Percentiles rank a stretch among this genome's conserved stretches.
phyloP scores from a whole-genome alignment of 2,888 invertebrate genomes.

The Sesia apiformis region DNA sequence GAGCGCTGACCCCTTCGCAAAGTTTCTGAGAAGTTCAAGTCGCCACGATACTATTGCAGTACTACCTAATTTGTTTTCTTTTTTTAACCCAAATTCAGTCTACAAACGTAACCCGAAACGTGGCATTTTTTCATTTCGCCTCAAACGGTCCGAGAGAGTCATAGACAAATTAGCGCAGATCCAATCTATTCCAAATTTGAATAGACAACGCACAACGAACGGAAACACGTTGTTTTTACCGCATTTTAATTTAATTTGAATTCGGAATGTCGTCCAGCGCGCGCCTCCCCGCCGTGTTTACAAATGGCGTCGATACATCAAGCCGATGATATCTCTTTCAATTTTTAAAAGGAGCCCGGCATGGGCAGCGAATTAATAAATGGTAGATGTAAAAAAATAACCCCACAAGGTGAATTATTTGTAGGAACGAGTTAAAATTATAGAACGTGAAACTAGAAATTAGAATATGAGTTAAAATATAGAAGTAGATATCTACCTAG shows the following conservation, averaged over 20 bases:
- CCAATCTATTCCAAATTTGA: conserved; percentile 56
- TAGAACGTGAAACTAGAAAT: background rate
- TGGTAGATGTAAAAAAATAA: conserved; percentile 38
- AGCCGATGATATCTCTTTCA: conserved; percentile 71
- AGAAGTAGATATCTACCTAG: too few species aligned
- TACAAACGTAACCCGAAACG: conserved; percentile 7
- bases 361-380: conserved; percentile 58
- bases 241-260: conserved; percentile 70
- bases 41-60: conserved; percentile 5
- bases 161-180: conserved; percentile 72
- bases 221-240: conserved; percentile 69
- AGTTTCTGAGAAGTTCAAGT: conserved; percentile 25
- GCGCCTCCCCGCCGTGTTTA: conserved; percentile 58
- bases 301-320: conserved; percentile 71
- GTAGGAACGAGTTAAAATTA: background rate
- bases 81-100: conserved; percentile 13
- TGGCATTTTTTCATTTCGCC: conserved; percentile 16
- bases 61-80: conserved; percentile 11
- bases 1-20: conserved; percentile 20
- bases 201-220: conserved; percentile 43
- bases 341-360: conserved; percentile 58
- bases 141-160: conserved; percentile 23
- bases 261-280: conserved; percentile 56
- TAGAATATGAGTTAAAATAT: background rate
- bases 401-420: conserved; percentile 29